phyloP scores from a whole-genome alignment of 2,113 vertebrate species.

The Muntiacus muntjak region DNA sequence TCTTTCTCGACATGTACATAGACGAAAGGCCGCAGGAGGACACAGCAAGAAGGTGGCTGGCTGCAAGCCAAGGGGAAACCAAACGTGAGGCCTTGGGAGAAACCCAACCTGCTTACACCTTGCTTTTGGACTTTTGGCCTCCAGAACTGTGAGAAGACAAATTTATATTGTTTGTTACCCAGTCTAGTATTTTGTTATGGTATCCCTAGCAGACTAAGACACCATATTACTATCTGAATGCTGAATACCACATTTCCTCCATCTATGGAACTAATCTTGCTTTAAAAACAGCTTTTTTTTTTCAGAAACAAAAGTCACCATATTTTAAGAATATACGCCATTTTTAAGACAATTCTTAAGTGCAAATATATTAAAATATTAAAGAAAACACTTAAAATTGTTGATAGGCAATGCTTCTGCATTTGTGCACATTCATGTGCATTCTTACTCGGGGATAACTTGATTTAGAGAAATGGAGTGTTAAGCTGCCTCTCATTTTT shows the following conservation, averaged over 20 bases:
- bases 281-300: neutral
- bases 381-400: neutral
- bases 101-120: neutral
- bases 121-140: neutral
- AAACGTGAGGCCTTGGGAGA: neutral
- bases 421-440: neutral
- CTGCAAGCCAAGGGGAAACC: neutral
- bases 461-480: neutral
- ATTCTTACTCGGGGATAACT: neutral
- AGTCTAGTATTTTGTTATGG: neutral
- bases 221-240: neutral
- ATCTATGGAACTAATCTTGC: neutral
- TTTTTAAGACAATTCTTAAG: neutral
- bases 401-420: neutral
- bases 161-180: neutral
- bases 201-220: neutral
- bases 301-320: neutral
- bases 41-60: neutral
- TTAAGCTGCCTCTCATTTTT: neutral
- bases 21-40: neutral
- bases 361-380: neutral
- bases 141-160: neutral
- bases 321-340: neutral
- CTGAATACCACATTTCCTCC: neutral
- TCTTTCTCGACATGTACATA: neutral